Percentiles rank a stretch among this genome's conserved stretches.
phyloP scores from a whole-genome alignment of 2,888 invertebrate genomes.

The Listrodromus nycthemerus region DNA sequence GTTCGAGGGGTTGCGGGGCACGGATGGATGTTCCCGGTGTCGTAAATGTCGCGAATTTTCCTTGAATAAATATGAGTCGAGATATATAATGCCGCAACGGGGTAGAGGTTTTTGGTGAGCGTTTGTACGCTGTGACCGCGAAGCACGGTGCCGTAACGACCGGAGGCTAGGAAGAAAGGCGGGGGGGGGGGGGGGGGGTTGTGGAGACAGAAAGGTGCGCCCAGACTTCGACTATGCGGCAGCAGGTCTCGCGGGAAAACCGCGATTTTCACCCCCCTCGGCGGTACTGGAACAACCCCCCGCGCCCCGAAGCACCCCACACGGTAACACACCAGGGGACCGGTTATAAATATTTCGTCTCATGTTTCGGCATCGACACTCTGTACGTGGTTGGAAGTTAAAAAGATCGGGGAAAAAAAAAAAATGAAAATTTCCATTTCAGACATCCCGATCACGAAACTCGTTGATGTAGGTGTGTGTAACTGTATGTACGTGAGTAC shows the following conservation, averaged over 20 bases:
- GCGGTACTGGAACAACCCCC: not conserved
- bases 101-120: constrained; percentile 7
- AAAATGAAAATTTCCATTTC: constrained; percentile 19
- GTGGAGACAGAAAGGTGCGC: too few relatives aligned
- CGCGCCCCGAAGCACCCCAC: not conserved
- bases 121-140: constrained; percentile 42
- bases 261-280: constrained; percentile 25
- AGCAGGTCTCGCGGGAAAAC: constrained; percentile 33
- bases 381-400: constrained; percentile 49
- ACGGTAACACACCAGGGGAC: constrained; percentile 11
- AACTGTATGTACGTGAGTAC: not conserved
- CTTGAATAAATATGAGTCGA: constrained; percentile 58
- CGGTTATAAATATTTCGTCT: constrained; percentile 61
- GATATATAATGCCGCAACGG: constrained; percentile 24
- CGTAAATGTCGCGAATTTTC: constrained; percentile 59
- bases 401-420: constrained; percentile 3
- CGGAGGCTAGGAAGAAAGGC: not conserved
- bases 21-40: constrained; percentile 29
- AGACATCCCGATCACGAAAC: constrained; percentile 38
- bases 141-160: constrained; percentile 23
- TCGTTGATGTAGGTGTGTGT: constrained; percentile 20
- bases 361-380: constrained; percentile 54
- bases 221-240: constrained; percentile 4
- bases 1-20: too few relatives aligned
- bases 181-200: too few relatives aligned